Percentiles rank a stretch among this genome's conserved stretches.
These are phyloP conservation scores for Corythaixoides concolor DNA, from an alignment of 2,113 vertebrate species.

Conservation along the genomic window DNA sequence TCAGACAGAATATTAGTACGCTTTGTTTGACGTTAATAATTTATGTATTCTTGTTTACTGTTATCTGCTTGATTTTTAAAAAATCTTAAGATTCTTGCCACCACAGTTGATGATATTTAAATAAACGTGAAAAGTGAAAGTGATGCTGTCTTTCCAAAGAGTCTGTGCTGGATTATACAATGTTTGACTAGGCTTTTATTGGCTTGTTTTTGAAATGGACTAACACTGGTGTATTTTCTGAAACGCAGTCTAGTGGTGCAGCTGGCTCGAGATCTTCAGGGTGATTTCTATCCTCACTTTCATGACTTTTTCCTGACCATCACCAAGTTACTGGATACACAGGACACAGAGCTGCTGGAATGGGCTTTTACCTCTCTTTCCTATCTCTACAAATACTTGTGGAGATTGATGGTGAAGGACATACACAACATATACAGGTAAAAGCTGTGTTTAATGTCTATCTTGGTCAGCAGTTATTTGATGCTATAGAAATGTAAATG, in stretches of 20 bases:
- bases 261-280: constrained; percentile 94
- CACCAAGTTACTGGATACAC: constrained; percentile 88
- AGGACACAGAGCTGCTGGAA: constrained; percentile 92
- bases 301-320: constrained; percentile 89
- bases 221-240: not conserved
- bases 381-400: constrained; percentile 96
- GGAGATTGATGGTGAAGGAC: constrained; percentile 96
- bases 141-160: not conserved
- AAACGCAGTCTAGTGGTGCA: constrained; percentile 89
- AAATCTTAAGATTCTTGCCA: not conserved
- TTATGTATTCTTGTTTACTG: not conserved
- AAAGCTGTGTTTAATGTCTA: not conserved
- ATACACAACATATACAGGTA: constrained; percentile 93
- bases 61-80: not conserved
- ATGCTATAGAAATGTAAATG: not conserved
- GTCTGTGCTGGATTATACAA: not conserved
- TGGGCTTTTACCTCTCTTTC: constrained; percentile 94
- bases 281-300: constrained; percentile 96
- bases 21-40: not conserved
- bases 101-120: not conserved
- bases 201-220: not conserved
- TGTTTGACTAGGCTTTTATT: not conserved
- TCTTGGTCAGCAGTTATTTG: not conserved
- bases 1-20: not conserved
- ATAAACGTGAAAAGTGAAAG: not conserved